phyloP scores from a whole-genome alignment of 1,140 invertebrate genomes.

The Bicyclus anynana region DNA sequence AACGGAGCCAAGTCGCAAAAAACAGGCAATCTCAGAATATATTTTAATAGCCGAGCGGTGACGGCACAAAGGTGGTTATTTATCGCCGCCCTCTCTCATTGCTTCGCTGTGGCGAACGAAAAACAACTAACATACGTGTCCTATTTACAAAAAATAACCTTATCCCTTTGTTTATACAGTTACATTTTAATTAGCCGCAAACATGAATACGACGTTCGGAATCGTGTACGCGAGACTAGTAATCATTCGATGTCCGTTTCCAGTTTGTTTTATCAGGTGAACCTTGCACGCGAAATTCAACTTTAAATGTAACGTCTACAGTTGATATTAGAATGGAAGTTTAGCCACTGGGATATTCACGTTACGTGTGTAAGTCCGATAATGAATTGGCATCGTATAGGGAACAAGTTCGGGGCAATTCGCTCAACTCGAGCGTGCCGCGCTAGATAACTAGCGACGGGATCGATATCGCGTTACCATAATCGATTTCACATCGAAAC shows the following conservation, averaged over 20 bases:
- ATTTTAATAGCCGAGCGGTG: conserved; percentile 71
- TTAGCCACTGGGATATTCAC: conserved; percentile 45
- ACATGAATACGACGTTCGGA: conserved; percentile 51
- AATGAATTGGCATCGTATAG: conserved; percentile 67
- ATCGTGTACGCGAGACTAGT: conserved; percentile 56
- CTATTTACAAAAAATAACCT: conserved; percentile 37
- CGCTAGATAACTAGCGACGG: conserved; percentile 32
- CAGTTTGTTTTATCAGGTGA: conserved; percentile 58
- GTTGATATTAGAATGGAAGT: conserved; percentile 20
- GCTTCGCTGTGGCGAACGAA: conserved; percentile 50
- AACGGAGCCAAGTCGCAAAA: conserved; percentile 54
- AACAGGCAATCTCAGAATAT: conserved; percentile 64
- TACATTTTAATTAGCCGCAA: conserved; percentile 32
- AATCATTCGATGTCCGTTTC: conserved; percentile 72
- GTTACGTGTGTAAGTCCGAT: conserved; percentile 63
- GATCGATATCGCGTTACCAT: conserved; percentile 22
- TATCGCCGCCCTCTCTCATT: conserved; percentile 75
- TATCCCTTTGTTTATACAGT: conserved; percentile 36
- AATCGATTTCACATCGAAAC: conserved; percentile 17
- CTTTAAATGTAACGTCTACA: conserved; percentile 25
- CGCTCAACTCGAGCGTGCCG: conserved; percentile 38
- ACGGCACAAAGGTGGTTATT: conserved; percentile 74
- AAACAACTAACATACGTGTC: conserved; percentile 50
- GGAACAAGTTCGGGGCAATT: conserved; percentile 60
- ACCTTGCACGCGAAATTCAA: conserved; percentile 25